Evolutionary conservation across 1,140 invertebrate species (phyloP).

Genomic region (Ooceraea biroi): DNA sequence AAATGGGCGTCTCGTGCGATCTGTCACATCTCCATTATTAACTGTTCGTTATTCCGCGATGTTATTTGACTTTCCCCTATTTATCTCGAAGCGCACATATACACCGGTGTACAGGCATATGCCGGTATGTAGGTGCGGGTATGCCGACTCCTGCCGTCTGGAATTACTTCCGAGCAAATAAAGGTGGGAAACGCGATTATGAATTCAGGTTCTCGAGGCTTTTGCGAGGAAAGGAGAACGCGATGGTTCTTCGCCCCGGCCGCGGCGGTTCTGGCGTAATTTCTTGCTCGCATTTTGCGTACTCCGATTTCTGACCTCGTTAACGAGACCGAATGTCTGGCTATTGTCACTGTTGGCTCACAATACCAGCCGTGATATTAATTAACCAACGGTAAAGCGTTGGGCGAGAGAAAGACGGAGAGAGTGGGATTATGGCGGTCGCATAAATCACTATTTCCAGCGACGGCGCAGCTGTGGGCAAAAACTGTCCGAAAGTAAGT

Average conservation of each 20-base stretch:
- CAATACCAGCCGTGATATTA: not conserved
- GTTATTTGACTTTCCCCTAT: slow-evolving; percentile 67
- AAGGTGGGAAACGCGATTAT: slow-evolving; percentile 7
- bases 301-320: not conserved
- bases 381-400: slow-evolving; percentile 21
- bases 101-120: not conserved
- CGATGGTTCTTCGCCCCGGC: not conserved
- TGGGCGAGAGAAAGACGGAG: slow-evolving; percentile 2
- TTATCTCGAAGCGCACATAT: slow-evolving; percentile 26
- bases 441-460: slow-evolving; percentile 6
- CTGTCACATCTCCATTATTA: slow-evolving; percentile 65
- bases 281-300: not conserved
- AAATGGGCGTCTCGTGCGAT: slow-evolving; percentile 57
- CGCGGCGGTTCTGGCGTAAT: not conserved
- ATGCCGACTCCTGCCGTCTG: too few species aligned
- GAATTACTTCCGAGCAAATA: slow-evolving; percentile 20
- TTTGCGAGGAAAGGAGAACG: not conserved
- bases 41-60: slow-evolving; percentile 15
- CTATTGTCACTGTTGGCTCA: not conserved
- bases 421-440: not conserved
- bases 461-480: not conserved
- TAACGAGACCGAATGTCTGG: not conserved
- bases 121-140: not conserved
- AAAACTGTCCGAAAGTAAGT: slow-evolving; percentile 35
- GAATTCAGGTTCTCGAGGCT: not conserved